Base-by-base conservation (phyloP, 2,797 vertebrate genomes). In the Chloroceryle amazona region DNA sequence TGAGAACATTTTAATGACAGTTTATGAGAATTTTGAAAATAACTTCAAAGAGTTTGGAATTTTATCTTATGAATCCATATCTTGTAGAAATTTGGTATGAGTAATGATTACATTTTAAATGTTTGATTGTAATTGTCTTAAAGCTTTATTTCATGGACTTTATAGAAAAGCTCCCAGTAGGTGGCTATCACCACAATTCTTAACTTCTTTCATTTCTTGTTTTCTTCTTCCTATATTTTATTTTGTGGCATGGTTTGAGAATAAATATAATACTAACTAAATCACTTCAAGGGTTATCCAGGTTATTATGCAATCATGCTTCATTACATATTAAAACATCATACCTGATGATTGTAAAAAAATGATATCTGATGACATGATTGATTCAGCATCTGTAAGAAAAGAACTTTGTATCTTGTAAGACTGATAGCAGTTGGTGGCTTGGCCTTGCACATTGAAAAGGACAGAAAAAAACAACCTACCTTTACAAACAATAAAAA, bases 351-450 rank as follows among this genome's bases (percentile, higher is more conserved):
- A 49, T 5, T 37, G 13, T 9, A 72, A 68, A 89, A 78, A 58
- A n/a, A 6, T 3, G n/a, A 6, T 18, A 44, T 25, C 21, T 33
- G 11, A 28, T 47, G 9, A 19, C 9, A 10, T 0, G 0, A 60
- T 58, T 26, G 25, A 62, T 42, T 76, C 29, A 54, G 25, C 12
- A 14, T 29, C 23, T 63, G 14, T 42, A 87, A 10, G 18, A 51
- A 90, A 93, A 86, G 5, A 71, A 23, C 4, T 84, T 65, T 29
- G 1, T 42, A 11, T 51, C 29, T 70, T 57, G 17, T 2, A 11
- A 62, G 29, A 57, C 41, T 81, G 39, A 61, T 41, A 66, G 2
- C 23, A 62, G 6, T 20, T 66, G 25, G 44, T 70, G 46, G 17
- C 29, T 92, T 5, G 15, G 22, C 31, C 60, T 82, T 76, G 15